A percentile compares a stretch with the other conserved stretches of the same genome.
Conservation (phyloP, 2,797 vertebrate genomes). For the Orestias chungarensis region DNA sequence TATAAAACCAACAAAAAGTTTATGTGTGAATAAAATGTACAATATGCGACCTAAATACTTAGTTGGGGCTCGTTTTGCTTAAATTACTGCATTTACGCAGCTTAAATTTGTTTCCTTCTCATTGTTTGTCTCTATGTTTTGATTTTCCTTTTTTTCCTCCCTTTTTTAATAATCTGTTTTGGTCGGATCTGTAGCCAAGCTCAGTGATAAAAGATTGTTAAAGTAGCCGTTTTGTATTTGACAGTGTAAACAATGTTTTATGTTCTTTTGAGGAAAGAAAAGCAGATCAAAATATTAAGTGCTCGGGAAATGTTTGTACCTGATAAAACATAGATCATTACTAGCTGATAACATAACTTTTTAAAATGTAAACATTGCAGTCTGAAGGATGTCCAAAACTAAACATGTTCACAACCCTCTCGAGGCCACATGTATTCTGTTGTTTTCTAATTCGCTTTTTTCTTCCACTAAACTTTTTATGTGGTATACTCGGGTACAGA, state of each 20-base stretch:
- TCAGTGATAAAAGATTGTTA: neutral
- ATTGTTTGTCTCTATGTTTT: neutral
- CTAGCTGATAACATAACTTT: constrained; percentile 1
- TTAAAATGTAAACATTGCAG: neutral
- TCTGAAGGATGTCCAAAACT: neutral
- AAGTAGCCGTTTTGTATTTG: neutral
- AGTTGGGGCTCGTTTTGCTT: neutral
- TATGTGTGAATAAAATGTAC: neutral
- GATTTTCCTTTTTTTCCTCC: neutral
- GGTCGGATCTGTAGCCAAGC: neutral
- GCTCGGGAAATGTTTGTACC: too few relatives aligned
- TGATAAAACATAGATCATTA: too few relatives aligned
- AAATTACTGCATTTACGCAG: neutral
- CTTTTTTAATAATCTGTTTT: neutral
- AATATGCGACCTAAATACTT: neutral
- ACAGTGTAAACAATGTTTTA: neutral
- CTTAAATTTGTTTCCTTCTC: neutral
- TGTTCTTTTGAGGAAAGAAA: too few relatives aligned
- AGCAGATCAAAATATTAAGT: neutral
- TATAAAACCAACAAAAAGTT: neutral
- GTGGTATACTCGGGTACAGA: too few relatives aligned
- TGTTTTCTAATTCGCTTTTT: neutral
- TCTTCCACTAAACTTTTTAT: neutral
- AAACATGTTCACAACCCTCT: neutral
- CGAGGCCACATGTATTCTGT: neutral